A percentile compares a stretch with the other conserved stretches of the same genome.
Evolutionary conservation across 2,888 invertebrate genomes (phyloP).

Genomic region (Copidosoma aretas): DNA sequence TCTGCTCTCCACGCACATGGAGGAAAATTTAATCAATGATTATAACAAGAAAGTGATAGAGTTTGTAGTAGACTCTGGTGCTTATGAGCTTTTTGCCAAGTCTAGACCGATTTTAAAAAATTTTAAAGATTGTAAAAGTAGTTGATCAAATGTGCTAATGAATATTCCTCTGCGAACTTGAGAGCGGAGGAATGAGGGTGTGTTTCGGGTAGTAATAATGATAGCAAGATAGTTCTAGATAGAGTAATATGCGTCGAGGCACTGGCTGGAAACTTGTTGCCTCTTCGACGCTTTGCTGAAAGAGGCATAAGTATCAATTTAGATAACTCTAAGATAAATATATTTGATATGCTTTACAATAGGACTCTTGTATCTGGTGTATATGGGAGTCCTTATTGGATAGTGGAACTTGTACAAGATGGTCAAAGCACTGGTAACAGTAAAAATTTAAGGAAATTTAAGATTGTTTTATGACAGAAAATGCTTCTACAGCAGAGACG

Average conservation of each 20-base stretch:
- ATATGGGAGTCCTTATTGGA: slow-evolving; percentile 29
- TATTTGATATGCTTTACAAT: slow-evolving; percentile 23
- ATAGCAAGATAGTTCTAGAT: slow-evolving; percentile 35
- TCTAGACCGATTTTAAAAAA: slow-evolving; percentile 39
- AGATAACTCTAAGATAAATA: slow-evolving; percentile 32
- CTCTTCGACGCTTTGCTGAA: slow-evolving; percentile 41
- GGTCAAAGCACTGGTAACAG: neutral
- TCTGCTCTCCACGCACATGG: too few species aligned
- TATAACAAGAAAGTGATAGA: neutral
- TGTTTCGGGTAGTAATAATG: slow-evolving; percentile 19
- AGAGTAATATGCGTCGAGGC: slow-evolving; percentile 40
- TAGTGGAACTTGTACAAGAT: slow-evolving; percentile 2
- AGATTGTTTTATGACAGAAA: slow-evolving; percentile 13
- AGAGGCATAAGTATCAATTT: slow-evolving; percentile 34
- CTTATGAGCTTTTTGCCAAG: slow-evolving; percentile 44
- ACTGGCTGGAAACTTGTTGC: slow-evolving; percentile 41
- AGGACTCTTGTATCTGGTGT: neutral
- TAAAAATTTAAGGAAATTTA: slow-evolving; percentile 3
- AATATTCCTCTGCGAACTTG: slow-evolving; percentile 40
- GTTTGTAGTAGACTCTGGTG: slow-evolving; percentile 45
- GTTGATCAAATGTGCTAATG: slow-evolving; percentile 44
- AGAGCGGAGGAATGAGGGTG: slow-evolving; percentile 41
- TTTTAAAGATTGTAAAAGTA: slow-evolving; percentile 34
- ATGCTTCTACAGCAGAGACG: too few species aligned
- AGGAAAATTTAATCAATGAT: too few species aligned